phyloP scores from a whole-genome alignment of 2,113 vertebrate genomes.

The Melozone crissalis region DNA sequence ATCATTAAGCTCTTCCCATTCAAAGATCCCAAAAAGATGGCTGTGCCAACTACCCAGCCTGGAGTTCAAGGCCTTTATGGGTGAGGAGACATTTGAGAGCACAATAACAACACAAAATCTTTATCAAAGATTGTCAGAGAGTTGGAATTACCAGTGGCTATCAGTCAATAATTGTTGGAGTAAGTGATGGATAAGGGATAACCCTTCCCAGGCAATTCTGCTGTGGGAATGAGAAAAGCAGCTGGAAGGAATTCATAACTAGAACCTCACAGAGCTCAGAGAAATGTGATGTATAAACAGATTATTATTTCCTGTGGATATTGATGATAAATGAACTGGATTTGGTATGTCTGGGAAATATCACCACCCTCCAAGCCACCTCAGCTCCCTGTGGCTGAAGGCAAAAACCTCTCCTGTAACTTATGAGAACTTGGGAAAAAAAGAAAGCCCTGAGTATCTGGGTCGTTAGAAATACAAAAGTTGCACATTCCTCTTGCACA shows the following conservation, averaged over 20 bases:
- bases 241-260: constrained; percentile 64
- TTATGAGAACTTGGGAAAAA: not conserved
- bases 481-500: not conserved
- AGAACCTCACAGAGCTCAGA: constrained; percentile 25
- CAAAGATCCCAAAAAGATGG: not conserved
- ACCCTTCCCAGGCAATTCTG: constrained; percentile 52
- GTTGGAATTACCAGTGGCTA: constrained; percentile 32
- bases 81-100: not conserved
- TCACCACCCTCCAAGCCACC: not conserved
- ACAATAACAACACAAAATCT: not conserved
- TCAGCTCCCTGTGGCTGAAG: constrained; percentile 15
- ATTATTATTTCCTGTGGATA: constrained; percentile 67
- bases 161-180: constrained; percentile 55
- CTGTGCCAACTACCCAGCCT: not conserved
- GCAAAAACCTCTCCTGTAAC: constrained; percentile 26
- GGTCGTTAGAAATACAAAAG: constrained; percentile 14
- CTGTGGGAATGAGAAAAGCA: constrained; percentile 52
- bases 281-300: constrained; percentile 58
- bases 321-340: constrained; percentile 46
- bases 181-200: constrained; percentile 20
- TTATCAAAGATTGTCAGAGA: constrained; percentile 1
- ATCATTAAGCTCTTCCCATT: constrained; percentile 1
- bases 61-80: constrained; percentile 14
- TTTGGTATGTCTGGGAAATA: constrained; percentile 23
- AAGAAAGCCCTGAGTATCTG: not conserved